These are phyloP conservation scores for Furcifer pardalis DNA, from an alignment of 2,797 vertebrate genomes.

Conservation along the genomic window DNA sequence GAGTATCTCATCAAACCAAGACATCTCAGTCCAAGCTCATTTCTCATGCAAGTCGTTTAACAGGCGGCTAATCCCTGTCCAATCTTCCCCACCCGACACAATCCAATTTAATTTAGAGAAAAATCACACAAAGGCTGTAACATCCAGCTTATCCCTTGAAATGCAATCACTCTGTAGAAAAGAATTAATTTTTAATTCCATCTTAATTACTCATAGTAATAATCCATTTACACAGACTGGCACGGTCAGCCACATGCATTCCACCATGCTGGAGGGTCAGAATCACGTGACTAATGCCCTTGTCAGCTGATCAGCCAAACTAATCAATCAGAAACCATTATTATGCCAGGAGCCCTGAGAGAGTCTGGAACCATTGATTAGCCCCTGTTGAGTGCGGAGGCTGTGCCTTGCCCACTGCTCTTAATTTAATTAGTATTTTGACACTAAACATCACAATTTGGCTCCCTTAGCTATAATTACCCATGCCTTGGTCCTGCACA, in stretches of 20 bases:
- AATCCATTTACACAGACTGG: conserved; percentile 71
- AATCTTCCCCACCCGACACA: conserved; percentile 29
- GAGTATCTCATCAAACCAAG: conserved; percentile 37
- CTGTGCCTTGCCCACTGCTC: background rate
- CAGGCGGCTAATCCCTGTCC: conserved; percentile 15
- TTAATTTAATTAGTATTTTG: conserved; percentile 13
- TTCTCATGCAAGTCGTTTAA: conserved; percentile 33
- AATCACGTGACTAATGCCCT: conserved; percentile 23
- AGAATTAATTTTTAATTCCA: conserved; percentile 83
- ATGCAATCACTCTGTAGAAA: conserved; percentile 62
- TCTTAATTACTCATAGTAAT: conserved; percentile 79
- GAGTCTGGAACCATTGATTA: conserved; percentile 30
- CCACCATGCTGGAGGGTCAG: background rate
- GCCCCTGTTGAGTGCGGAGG: background rate
- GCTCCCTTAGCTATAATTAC: background rate
- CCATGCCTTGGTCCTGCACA: background rate
- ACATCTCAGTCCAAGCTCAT: conserved; percentile 31
- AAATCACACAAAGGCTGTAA: conserved; percentile 60
- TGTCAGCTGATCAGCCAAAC: background rate
- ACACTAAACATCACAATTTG: background rate
- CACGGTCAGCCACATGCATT: conserved; percentile 13
- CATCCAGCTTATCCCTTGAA: conserved; percentile 69
- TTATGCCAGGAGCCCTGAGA: conserved; percentile 24
- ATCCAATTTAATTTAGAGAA: conserved; percentile 58
- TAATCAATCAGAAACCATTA: conserved; percentile 39